Conservation (phyloP, 2,888 invertebrate species). For the Masnerella sp. region DNA sequence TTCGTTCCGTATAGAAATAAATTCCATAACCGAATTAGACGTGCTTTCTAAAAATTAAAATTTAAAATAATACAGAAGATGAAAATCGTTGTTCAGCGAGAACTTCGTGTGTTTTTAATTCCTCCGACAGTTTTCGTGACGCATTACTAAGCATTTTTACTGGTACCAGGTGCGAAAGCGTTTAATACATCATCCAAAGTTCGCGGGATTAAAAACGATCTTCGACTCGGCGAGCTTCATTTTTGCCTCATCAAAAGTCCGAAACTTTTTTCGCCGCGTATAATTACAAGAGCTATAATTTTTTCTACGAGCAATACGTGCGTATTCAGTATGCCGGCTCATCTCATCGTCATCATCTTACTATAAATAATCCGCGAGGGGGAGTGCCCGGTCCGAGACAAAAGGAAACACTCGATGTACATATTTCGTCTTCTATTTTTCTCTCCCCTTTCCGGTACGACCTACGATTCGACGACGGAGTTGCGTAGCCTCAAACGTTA, state of each 20-base stretch:
- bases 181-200: too few species aligned
- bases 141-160: too few species aligned
- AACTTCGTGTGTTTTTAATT: too few species aligned
- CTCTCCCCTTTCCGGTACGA: conserved; percentile 55
- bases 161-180: too few species aligned
- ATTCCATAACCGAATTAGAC: background rate
- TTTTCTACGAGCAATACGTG: conserved; percentile 25
- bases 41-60: background rate
- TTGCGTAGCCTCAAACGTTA: conserved; percentile 57
- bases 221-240: background rate
- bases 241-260: conserved; percentile 9
- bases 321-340: conserved; percentile 54
- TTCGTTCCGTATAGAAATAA: background rate
- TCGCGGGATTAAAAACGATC: too few species aligned
- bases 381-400: conserved; percentile 56
- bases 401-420: conserved; percentile 56
- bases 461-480: conserved; percentile 53
- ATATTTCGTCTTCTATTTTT: conserved; percentile 57
- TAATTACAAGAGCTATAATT: conserved; percentile 18
- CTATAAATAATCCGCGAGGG: conserved; percentile 59
- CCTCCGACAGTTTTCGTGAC: too few species aligned
- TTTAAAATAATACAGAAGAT: too few species aligned
- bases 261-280: conserved; percentile 16
- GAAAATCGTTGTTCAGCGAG: too few species aligned
- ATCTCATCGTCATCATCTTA: conserved; percentile 54